phyloP scores from a whole-genome alignment of 30 jellyfish, hydroid and myxozoan species.

The Pelagia noctiluca region DNA sequence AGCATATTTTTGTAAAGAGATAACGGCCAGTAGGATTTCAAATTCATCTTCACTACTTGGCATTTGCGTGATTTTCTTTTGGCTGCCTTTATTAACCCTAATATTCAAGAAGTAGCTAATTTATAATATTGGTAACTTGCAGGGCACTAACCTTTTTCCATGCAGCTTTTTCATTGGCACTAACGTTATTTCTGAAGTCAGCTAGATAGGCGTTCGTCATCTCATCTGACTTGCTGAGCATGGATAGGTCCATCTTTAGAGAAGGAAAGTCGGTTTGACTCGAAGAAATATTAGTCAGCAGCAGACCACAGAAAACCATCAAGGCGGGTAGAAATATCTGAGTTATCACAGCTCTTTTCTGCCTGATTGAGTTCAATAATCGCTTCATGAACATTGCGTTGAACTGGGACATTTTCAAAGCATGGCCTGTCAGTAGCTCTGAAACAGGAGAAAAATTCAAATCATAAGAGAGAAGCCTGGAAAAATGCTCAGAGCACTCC shows the following conservation, averaged over 20 bases:
- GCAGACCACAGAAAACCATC: constrained; percentile 68
- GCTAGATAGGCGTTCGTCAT: constrained; percentile 61
- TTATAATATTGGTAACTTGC: too few species aligned
- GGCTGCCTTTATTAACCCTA: too few species aligned
- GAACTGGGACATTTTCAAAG: constrained; percentile 56
- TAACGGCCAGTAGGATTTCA: too few species aligned
- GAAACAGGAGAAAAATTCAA: background rate
- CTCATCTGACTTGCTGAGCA: constrained; percentile 48
- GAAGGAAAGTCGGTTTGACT: constrained; percentile 63
- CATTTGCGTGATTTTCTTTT: too few species aligned
- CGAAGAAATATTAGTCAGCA: constrained; percentile 32
- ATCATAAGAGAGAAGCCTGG: background rate
- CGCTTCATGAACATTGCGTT: constrained; percentile 80
- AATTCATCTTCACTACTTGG: too few species aligned
- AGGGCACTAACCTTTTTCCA: constrained; percentile 21
- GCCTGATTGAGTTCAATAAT: constrained; percentile 73
- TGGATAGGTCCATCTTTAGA: constrained; percentile 60
- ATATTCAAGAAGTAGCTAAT: too few species aligned
- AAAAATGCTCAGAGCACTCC: too few species aligned
- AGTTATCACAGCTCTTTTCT: constrained; percentile 70
- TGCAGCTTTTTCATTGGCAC: background rate
- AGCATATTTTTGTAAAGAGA: too few species aligned
- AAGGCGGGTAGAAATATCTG: constrained; percentile 82
- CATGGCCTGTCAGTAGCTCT: constrained; percentile 73
- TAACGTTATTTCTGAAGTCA: constrained; percentile 34